Evolutionary conservation across 1,140 invertebrate genomes (phyloP).

Genomic region (Andrena cerasifolii): DNA sequence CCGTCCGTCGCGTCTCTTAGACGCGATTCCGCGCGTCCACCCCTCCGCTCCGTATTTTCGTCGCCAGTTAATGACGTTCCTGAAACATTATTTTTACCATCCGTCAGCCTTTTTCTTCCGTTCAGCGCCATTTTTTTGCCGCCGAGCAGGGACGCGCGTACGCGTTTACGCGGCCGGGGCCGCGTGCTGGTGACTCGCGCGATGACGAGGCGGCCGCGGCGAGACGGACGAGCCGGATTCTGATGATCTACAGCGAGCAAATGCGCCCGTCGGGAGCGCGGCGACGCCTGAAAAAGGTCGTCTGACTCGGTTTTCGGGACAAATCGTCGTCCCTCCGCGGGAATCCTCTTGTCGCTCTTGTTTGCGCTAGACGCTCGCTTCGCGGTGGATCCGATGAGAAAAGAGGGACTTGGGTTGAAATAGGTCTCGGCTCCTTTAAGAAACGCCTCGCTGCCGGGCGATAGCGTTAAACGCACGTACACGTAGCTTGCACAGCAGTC

Average conservation of each 20-base stretch:
- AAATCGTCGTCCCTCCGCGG: not conserved
- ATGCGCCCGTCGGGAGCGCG: not conserved
- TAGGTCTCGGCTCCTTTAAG: too few species aligned
- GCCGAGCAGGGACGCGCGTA: slow-evolving; percentile 31
- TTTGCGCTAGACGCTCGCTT: too few species aligned
- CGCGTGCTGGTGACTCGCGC: slow-evolving; percentile 4
- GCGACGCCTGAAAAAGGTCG: not conserved
- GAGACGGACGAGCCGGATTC: slow-evolving; percentile 34
- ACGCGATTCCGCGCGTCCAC: slow-evolving; percentile 10
- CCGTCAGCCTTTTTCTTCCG: slow-evolving; percentile 29
- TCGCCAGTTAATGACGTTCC: slow-evolving; percentile 66
- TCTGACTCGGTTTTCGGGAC: not conserved
- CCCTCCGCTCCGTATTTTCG: slow-evolving; percentile 62
- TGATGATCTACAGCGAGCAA: slow-evolving; percentile 35
- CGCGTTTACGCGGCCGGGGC: slow-evolving; percentile 28
- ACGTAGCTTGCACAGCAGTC: too few species aligned
- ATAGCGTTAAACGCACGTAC: too few species aligned
- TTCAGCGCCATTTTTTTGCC: not conserved
- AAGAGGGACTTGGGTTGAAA: too few species aligned
- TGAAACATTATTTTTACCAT: slow-evolving; percentile 70
- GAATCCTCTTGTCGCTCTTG: not conserved
- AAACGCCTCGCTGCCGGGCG: too few species aligned
- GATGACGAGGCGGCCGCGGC: not conserved
- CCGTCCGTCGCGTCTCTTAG: slow-evolving; percentile 52
- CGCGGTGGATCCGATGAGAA: too few species aligned